These are phyloP conservation scores for Carettochelys insculpta DNA, from an alignment of 2,113 vertebrate genomes.

Conservation along the genomic window DNA sequence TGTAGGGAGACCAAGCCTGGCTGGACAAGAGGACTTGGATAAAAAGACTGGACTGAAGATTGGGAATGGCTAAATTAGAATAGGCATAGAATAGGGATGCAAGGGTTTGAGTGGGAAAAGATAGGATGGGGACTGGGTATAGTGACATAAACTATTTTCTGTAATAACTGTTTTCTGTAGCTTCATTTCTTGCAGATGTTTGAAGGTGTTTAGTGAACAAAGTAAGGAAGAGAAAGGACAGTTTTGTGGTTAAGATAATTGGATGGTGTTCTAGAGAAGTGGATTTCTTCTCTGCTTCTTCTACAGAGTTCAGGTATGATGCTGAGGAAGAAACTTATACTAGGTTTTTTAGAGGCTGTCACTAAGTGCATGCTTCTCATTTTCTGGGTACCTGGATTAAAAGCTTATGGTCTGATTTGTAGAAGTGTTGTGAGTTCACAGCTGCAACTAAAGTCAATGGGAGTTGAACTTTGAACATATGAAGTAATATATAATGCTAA, in stretches of 20 bases:
- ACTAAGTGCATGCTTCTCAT: neutral
- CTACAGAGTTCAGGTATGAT: neutral
- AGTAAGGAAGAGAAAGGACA: neutral
- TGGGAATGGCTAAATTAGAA: neutral
- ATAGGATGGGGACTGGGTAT: no score
- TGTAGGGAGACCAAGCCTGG: neutral
- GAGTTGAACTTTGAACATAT: neutral
- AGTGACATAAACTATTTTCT: neutral
- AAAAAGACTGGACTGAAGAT: neutral
- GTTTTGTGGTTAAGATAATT: neutral
- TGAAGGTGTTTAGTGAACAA: neutral
- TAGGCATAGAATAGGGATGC: no score
- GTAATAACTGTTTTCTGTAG: neutral
- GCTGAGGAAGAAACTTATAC: neutral
- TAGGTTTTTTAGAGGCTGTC: neutral
- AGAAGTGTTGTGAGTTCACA: neutral
- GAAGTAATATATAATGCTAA: neutral
- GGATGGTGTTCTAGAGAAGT: neutral
- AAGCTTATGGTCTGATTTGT: neutral
- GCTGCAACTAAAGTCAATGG: neutral
- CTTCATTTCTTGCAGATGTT: neutral
- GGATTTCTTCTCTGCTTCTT: neutral
- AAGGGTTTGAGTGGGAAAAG: neutral
- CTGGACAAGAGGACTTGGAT: neutral
- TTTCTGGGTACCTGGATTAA: neutral